Evolutionary conservation across 2,113 vertebrate species (phyloP), one percentile per base, ranked within the genome.

Genomic region (Perccottus glenii): DNA sequence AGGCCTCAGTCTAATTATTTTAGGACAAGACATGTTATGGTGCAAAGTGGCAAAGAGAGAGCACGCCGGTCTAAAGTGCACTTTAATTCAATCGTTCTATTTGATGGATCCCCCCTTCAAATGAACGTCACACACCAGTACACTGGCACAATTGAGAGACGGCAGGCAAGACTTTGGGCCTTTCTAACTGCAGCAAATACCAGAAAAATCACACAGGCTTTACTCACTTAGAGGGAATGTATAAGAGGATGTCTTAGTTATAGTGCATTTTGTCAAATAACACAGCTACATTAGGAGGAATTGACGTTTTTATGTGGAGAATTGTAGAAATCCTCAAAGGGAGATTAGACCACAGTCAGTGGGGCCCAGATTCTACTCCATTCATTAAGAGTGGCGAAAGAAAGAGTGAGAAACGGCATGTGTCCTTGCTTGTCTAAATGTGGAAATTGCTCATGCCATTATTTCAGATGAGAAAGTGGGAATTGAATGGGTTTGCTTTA

Each of bases 31-130:
- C 82, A 89, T 90, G 85, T 90, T 91, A 90, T 87, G 87, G 85
- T 88, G 83, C 81, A 82, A 85, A 84, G 79, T 84, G 84, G 84
- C 77, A 89, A 88, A 90, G 82, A 82, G 82, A 85, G 75, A 84
- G 75, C 81, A 82, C 82, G 88, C 85, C 51, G 75, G 87, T 88
- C 81, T 89, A 92, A 91, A 91, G 86, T 87, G 90, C 83, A 87
- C 85, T 90, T 92, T 91, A 91, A 92, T 93, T 91, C 89, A 91
- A 84, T 84, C 87, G 80, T 87, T 89, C 79, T 90, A 83, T 91
- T 87, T 89, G 88, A 90, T 85, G 87, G 85, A 85, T 78, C 60
- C 77, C 62, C 67, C 69, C 80, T 85, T 85, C 83, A 86, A 89
- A 88, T 86, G 78, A 43, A 84, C 82, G 83, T 91, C 85, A 81